These are phyloP conservation scores for Burhinus oedicnemus DNA, from an alignment of 2,113 vertebrate genomes.

Conservation along the genomic window DNA sequence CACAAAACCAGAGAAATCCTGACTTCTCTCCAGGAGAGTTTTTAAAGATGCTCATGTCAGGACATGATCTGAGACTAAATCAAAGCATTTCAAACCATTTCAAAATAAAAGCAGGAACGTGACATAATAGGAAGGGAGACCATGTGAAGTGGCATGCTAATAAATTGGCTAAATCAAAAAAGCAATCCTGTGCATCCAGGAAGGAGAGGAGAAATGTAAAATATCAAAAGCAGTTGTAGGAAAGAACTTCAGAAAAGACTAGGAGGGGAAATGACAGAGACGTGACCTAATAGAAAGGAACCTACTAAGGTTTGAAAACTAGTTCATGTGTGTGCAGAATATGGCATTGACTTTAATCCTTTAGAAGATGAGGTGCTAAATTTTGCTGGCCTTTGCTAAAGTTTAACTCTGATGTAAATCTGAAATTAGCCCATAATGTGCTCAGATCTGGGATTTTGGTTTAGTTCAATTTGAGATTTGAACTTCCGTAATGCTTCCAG, in stretches of 20 bases:
- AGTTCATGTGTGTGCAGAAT: neutral
- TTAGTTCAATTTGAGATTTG: neutral
- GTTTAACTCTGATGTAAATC: neutral
- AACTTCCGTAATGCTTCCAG: neutral
- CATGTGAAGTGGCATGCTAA: neutral
- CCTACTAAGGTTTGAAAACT: neutral
- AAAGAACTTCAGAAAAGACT: conserved; percentile 6
- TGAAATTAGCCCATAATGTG: neutral
- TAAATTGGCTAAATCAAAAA: conserved; percentile 31
- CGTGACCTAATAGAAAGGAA: neutral
- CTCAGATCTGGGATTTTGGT: neutral
- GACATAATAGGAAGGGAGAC: conserved; percentile 14
- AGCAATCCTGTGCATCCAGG: neutral
- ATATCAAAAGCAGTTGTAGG: conserved; percentile 36
- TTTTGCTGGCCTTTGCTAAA: neutral
- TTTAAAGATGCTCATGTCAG: conserved; percentile 6
- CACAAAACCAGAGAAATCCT: neutral
- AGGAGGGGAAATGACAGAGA: neutral
- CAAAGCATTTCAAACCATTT: conserved; percentile 11
- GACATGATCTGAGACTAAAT: conserved; percentile 22
- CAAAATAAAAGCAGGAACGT: conserved; percentile 14
- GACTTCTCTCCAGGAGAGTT: conserved; percentile 9
- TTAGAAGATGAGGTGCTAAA: conserved; percentile 4
- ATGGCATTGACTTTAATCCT: neutral
- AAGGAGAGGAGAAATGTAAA: neutral